Evolutionary conservation across 2,113 vertebrate species (phyloP).

Genomic region (Rattus rattus): DNA sequence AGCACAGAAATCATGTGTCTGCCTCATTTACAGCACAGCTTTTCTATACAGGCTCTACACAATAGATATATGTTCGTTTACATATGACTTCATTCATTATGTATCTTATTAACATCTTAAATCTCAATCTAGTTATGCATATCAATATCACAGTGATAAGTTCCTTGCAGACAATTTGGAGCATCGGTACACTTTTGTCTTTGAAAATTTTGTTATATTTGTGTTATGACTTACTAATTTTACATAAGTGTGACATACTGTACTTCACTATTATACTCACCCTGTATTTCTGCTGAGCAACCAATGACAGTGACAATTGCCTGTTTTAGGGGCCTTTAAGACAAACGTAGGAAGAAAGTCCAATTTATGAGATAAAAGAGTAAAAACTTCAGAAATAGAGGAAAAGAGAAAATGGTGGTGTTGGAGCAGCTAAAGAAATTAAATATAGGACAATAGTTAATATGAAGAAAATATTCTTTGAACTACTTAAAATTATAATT

Average conservation of each 20-base stretch:
- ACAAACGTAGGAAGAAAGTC: background rate
- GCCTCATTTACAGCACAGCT: too few species aligned
- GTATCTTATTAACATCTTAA: too few species aligned
- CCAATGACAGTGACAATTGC: background rate
- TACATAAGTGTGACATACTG: background rate
- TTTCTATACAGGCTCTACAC: background rate
- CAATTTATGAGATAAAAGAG: background rate
- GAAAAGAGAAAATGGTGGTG: background rate
- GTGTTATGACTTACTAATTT: background rate
- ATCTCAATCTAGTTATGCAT: background rate
- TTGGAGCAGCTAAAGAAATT: background rate
- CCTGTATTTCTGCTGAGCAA: background rate
- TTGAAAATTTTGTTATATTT: background rate
- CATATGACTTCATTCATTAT: background rate
- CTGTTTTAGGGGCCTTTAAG: background rate
- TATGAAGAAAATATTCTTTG: background rate
- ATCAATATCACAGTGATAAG: background rate
- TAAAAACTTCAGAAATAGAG: background rate
- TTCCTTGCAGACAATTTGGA: background rate
- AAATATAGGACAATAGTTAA: background rate
- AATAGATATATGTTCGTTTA: too few species aligned
- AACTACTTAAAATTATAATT: conserved; percentile 14
- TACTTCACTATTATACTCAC: background rate
- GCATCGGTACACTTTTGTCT: background rate
- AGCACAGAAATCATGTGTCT: background rate